Percentiles rank a stretch among this genome's conserved stretches.
Evolutionary conservation across 2,888 invertebrate genomes (phyloP).

Genomic region (Acanthosepion esculentum): DNA sequence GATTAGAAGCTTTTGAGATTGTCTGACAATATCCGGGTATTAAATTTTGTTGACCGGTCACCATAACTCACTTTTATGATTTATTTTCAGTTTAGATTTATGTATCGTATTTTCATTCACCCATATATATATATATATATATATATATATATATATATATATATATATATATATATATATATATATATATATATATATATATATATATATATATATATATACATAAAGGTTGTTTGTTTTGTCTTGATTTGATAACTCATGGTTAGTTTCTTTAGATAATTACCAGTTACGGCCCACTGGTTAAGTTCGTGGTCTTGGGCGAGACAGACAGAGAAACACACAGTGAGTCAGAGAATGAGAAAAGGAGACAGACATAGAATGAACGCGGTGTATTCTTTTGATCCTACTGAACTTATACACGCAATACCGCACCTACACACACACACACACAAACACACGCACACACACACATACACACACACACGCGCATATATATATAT

Average conservation of each 20-base stretch:
- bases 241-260: conserved; percentile 33
- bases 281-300: background rate
- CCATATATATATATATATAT: background rate
- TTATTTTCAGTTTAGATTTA: background rate
- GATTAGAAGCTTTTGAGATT: background rate
- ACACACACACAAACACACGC: too few relatives aligned
- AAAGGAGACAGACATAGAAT: too few relatives aligned
- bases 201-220: background rate
- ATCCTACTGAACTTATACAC: background rate
- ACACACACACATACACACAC: too few relatives aligned
- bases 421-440: too few relatives aligned
- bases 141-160: background rate
- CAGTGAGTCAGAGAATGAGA: too few relatives aligned
- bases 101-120: background rate
- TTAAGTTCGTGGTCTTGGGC: background rate
- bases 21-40: background rate
- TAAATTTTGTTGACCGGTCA: background rate
- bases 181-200: background rate
- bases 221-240: too few relatives aligned
- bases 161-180: background rate
- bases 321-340: background rate
- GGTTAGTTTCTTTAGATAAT: background rate
- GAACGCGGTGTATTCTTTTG: background rate
- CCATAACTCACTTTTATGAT: background rate
- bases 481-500: too few relatives aligned